Evolutionary conservation across 37 sponge, comb jelly and placozoan genomes (phyloP).

Genomic region (Cladorhizidae sp.): DNA sequence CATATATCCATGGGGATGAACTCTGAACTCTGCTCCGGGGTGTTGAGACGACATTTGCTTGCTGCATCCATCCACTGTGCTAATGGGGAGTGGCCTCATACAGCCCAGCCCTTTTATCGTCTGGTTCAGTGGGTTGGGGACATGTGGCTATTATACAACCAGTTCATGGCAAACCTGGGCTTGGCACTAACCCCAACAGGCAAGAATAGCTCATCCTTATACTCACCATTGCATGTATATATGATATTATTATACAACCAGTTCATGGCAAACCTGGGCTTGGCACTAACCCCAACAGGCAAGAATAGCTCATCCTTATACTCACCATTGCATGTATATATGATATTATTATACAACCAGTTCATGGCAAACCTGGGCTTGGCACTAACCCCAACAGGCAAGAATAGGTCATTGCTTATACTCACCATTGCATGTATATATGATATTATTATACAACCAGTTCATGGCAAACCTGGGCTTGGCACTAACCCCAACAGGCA

Average conservation of each 20-base stretch:
- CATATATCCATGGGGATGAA: slow-evolving; percentile 58
- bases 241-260: slow-evolving; percentile 76
- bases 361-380: slow-evolving; percentile 48
- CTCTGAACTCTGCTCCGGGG: slow-evolving; percentile 50
- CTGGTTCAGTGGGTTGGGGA: slow-evolving; percentile 71
- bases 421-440: too few species aligned
- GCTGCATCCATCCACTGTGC: slow-evolving; percentile 39
- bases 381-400: slow-evolving; percentile 26
- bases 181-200: slow-evolving; percentile 34
- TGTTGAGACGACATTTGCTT: slow-evolving; percentile 62
- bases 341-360: slow-evolving; percentile 75
- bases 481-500: slow-evolving; percentile 26
- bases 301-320: too few species aligned
- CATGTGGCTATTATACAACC: slow-evolving; percentile 76
- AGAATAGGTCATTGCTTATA: too few species aligned
- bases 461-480: slow-evolving; percentile 48
- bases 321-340: too few species aligned
- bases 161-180: slow-evolving; percentile 46
- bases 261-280: slow-evolving; percentile 42
- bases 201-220: too few species aligned
- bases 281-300: slow-evolving; percentile 33
- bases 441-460: slow-evolving; percentile 75
- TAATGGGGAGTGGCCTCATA: slow-evolving; percentile 47
- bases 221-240: too few species aligned
- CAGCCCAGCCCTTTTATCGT: slow-evolving; percentile 27